Base-by-base conservation (phyloP, 2,797 vertebrate species). In the Pyrocephalus nanus region DNA sequence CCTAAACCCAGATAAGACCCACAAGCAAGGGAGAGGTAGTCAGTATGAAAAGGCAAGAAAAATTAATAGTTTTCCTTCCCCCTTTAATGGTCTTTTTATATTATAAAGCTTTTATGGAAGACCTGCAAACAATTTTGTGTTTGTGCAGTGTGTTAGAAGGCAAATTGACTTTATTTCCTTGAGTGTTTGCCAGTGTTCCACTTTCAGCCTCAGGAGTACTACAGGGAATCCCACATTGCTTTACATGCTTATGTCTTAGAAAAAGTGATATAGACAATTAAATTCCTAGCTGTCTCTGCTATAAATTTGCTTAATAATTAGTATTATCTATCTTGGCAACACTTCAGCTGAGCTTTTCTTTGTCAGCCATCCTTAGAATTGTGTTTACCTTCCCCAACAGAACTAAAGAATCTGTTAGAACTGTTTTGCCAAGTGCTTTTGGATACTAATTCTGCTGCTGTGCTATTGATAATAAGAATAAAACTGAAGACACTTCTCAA, bases 271-370 rank as follows among this genome's bases (percentile, higher is more conserved):
- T 29, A 67, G 69, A 90, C 85, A 88, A 23, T 67, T 85, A 73
- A 87, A 87, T 90, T 92, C 65, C 57, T 55, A 79, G 60, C 45
- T 90, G 27, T 91, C 26, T 73, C 17, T 77, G 2, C 47, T 53
- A 77, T 72, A 27, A 80, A 73, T 58, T 89, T 53, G 38, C 48
- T 80, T 83, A 80, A 50, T 94, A 87, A 85, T 93, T 89, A 42
- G 55, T 27, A 8, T 61, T 91, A 40, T 18, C 78, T 94, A 2
- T 66, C 54, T 91, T 90, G 73, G 54, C 85, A 86, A 40, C 17
- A 32, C n/a, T 60, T 88, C 48, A 90, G 43, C 72, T 67, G 55
- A 69, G 38, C 11, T 83, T 79, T 79, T 66, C 20, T 81, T 73
- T 94, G 61, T 88, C 61, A 91, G 17, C 11, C 2, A 1, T 60